Evolutionary conservation across 64 coral and sea anemone genomes (phyloP).

Genomic region (Exaiptasia diaphana): DNA sequence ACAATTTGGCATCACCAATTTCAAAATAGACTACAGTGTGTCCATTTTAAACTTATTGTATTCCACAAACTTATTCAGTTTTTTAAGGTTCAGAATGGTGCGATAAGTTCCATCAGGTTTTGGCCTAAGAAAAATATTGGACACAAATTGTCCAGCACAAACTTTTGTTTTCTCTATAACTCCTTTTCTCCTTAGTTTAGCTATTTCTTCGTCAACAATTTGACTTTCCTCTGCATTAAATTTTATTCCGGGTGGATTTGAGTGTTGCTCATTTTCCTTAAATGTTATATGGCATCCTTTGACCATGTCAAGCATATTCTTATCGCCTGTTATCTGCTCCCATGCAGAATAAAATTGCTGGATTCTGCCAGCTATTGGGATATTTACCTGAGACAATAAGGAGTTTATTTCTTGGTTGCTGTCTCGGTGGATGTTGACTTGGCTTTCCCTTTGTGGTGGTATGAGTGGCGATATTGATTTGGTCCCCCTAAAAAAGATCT

Average conservation of each 20-base stretch:
- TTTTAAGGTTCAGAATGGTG: no score
- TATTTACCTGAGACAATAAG: background rate
- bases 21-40: no score
- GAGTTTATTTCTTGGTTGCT: background rate
- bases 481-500: constrained; percentile 11
- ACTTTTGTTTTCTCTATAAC: background rate
- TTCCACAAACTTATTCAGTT: no score
- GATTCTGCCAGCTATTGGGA: background rate
- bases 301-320: background rate
- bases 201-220: background rate
- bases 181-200: background rate
- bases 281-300: constrained; percentile 19
- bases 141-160: background rate
- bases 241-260: background rate
- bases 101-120: no score
- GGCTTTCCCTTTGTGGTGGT: background rate
- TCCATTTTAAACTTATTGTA: no score
- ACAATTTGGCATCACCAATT: no score
- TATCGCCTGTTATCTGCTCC: no score
- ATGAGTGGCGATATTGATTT: background rate
- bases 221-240: background rate
- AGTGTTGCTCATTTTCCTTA: background rate
- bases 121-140: no score
- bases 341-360: constrained; percentile 9
- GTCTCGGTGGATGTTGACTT: constrained; percentile 6